These are phyloP conservation scores for Chamaea fasciata DNA, from an alignment of 2,113 vertebrate genomes.

Conservation along the genomic window DNA sequence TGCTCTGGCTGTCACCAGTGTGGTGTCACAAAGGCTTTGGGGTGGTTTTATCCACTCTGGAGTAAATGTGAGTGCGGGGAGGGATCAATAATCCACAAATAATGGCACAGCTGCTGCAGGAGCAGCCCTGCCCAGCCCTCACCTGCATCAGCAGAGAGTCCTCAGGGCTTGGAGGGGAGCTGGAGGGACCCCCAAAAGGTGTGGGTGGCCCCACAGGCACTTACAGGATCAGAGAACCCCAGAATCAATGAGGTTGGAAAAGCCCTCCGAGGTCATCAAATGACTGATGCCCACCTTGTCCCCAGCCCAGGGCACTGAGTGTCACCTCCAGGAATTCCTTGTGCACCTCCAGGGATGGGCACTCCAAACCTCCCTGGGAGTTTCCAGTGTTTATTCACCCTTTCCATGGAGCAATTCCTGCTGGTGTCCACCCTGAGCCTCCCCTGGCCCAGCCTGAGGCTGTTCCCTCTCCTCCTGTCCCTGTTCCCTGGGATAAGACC, in stretches of 20 bases:
- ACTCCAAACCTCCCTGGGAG: background rate
- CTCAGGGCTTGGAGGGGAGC: background rate
- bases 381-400: rapidly evolving
- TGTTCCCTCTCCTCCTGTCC: background rate
- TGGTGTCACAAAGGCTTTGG: background rate
- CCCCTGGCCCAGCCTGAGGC: background rate
- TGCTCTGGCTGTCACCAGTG: background rate
- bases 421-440: rapidly evolving
- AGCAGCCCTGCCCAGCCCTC: background rate
- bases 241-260: rapidly evolving
- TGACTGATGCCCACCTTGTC: rapidly evolving
- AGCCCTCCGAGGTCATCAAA: rapidly evolving
- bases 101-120: background rate
- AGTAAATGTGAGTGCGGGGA: background rate
- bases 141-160: background rate
- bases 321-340: rapidly evolving
- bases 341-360: background rate
- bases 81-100: background rate
- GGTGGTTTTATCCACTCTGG: background rate
- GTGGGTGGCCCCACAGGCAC: background rate
- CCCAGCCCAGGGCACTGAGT: background rate
- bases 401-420: background rate
- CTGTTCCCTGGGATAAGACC: background rate
- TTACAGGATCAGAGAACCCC: background rate
- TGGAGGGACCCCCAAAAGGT: background rate